These are phyloP conservation scores for Rallus crepitans DNA, from an alignment of 2,797 vertebrate genomes.

Conservation along the genomic window DNA sequence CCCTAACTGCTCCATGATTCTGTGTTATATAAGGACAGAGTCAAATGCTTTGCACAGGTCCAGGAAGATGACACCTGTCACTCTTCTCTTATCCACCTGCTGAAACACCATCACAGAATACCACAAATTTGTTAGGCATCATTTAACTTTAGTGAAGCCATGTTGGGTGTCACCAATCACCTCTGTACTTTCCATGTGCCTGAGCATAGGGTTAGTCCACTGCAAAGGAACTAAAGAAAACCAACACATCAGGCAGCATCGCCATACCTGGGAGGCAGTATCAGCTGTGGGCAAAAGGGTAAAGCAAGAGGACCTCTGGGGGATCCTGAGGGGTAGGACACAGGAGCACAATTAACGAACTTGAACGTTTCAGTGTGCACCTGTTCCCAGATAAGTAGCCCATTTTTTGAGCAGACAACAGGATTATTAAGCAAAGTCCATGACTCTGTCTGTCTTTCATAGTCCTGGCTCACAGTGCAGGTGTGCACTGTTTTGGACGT, in stretches of 20 bases:
- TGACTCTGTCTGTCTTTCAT: background rate
- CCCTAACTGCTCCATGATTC: too few species aligned
- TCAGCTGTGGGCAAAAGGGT: background rate
- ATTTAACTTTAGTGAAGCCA: too few species aligned
- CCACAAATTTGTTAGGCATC: too few species aligned
- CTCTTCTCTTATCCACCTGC: too few species aligned
- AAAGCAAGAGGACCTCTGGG: background rate
- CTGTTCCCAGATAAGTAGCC: background rate
- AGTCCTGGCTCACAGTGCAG: background rate
- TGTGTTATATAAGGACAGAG: too few species aligned
- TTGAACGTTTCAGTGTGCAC: rapidly evolving
- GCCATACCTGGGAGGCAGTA: background rate
- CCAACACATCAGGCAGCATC: rapidly evolving
- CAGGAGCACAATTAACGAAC: background rate
- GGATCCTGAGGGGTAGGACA: background rate
- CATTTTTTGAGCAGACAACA: background rate
- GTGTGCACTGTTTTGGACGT: background rate
- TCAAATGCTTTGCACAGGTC: too few species aligned
- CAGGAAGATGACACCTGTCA: too few species aligned
- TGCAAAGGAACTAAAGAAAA: background rate
- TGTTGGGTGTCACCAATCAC: too few species aligned
- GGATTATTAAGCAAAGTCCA: background rate
- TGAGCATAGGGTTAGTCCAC: too few species aligned
- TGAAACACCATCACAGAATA: too few species aligned
- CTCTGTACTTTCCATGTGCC: too few species aligned